A percentile compares a stretch with the other conserved stretches of the same genome.
Conservation (phyloP, 2,797 vertebrate species). For the Argentina silus region DNA sequence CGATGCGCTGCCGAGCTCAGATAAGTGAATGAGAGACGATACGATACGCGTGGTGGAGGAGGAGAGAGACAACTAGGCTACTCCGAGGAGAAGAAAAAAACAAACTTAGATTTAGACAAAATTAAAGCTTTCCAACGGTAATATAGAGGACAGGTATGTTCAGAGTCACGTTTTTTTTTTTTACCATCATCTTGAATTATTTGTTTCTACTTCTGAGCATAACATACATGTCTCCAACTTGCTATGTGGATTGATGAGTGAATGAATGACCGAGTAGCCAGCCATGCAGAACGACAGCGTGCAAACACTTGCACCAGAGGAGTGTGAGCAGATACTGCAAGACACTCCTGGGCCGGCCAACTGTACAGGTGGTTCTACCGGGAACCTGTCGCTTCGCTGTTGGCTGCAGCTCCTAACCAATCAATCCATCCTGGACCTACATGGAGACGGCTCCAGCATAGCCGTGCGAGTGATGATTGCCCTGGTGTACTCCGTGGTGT, state of each 20-base stretch:
- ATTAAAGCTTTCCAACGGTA: background rate
- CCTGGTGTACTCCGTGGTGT: constrained; percentile 80
- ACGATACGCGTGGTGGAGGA: constrained; percentile 24
- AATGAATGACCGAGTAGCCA: constrained; percentile 27
- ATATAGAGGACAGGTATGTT: background rate
- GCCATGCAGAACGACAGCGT: constrained; percentile 58
- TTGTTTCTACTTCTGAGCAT: background rate
- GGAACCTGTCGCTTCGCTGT: constrained; percentile 79
- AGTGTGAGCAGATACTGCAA: constrained; percentile 67
- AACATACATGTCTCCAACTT: background rate
- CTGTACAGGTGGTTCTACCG: constrained; percentile 51
- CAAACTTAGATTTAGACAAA: background rate
- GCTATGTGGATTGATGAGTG: background rate
- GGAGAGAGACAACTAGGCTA: background rate
- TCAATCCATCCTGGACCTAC: constrained; percentile 74
- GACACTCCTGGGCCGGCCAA: constrained; percentile 60
- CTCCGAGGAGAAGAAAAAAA: background rate
- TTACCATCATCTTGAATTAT: background rate
- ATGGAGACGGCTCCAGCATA: constrained; percentile 73
- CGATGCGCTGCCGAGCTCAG: constrained; percentile 47
- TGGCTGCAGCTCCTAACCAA: constrained; percentile 78
- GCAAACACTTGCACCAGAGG: constrained; percentile 65
- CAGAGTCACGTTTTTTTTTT: constrained; percentile 4
- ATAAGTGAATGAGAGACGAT: constrained; percentile 35
- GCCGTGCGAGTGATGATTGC: constrained; percentile 78